Evolutionary conservation across 2,113 vertebrate genomes (phyloP), one percentile per base, ranked within the genome.

Genomic region (Alouatta palliata): DNA sequence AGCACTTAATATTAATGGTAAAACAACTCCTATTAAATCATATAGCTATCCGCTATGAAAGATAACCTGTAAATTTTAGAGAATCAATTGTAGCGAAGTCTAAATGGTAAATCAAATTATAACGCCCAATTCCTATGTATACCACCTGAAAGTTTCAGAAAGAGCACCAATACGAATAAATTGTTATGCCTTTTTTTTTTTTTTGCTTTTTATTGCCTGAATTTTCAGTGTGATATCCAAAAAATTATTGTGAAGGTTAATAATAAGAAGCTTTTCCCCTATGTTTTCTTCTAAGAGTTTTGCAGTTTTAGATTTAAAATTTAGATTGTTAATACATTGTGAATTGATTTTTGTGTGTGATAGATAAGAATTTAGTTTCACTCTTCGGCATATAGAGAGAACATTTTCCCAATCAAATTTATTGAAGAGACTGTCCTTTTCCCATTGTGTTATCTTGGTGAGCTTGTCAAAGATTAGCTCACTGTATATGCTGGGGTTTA

Each of bases 11-110:
- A 97, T 95, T 83, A 87, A 91, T 87, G 58, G 58, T 71, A 83
- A 90, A 86, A 90, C 47, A 82, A 90, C 73, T 66, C 40, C 40
- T 68, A 92, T 90, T 86, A 86, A 94, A 95, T 82, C 66, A 93
- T 87, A 84, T 17, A 75, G 17, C 88, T 85, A 21, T 52, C 56
- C 61, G 61, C 56, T n/a, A 40, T 43, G 23, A n/a, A 61, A 87
- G 30, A 40, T 70, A 47, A 70, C 23, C 30, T 93, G 47, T 87
- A 45, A 87, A 71, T 83, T 90, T 93, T 37, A 83, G 32, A 94
- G 19, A 45, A 56, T 66, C 45, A 61, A 47, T 56, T 32, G 8
- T 35, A 94, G 27, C 16, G 27, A 75, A 86, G 20, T 90, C 56
- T 81, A 88, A 90, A 81, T 64, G 21, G 6, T 27, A 68, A 68